phyloP scores from a whole-genome alignment of 2,888 invertebrate species.

The Chymomyza amoena region DNA sequence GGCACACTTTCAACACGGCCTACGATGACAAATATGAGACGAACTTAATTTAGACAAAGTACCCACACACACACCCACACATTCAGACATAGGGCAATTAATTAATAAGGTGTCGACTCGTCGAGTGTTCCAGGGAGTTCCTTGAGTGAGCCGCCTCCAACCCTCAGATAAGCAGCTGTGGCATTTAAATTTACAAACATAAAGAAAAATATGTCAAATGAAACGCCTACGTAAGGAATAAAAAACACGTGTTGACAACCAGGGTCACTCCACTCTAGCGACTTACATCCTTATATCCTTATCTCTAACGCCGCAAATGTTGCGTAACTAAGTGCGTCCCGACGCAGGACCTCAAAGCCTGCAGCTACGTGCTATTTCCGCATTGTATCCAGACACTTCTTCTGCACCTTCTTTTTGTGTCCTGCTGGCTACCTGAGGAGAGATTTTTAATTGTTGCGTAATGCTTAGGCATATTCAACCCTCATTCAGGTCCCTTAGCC shows the following conservation, averaged over 20 bases:
- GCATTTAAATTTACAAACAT: constrained; percentile 61
- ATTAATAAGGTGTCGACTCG: constrained; percentile 64
- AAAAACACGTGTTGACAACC: background rate
- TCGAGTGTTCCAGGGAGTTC: constrained; percentile 35
- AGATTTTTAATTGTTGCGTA: constrained; percentile 59
- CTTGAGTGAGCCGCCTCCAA: background rate
- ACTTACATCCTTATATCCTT: constrained; percentile 32
- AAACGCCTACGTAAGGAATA: constrained; percentile 40
- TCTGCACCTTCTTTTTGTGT: constrained; percentile 22
- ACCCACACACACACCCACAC: background rate
- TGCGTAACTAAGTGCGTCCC: constrained; percentile 66
- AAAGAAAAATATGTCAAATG: constrained; percentile 48
- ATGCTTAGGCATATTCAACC: constrained; percentile 19
- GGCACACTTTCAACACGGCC: constrained; percentile 32
- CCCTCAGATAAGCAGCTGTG: constrained; percentile 49
- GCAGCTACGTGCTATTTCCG: background rate
- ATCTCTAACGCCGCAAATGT: constrained; percentile 58
- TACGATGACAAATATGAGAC: constrained; percentile 24
- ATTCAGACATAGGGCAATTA: constrained; percentile 40
- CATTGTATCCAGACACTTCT: background rate
- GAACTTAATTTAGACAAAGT: constrained; percentile 30
- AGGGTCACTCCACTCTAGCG: background rate
- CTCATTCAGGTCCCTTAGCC: background rate
- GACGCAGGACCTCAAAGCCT: background rate
- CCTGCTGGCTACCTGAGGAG: constrained; percentile 29